A percentile compares a stretch with the other conserved stretches of the same genome.
phyloP scores from a whole-genome alignment of 2,888 invertebrate genomes.

The Hirtodrosophila alboralis region DNA sequence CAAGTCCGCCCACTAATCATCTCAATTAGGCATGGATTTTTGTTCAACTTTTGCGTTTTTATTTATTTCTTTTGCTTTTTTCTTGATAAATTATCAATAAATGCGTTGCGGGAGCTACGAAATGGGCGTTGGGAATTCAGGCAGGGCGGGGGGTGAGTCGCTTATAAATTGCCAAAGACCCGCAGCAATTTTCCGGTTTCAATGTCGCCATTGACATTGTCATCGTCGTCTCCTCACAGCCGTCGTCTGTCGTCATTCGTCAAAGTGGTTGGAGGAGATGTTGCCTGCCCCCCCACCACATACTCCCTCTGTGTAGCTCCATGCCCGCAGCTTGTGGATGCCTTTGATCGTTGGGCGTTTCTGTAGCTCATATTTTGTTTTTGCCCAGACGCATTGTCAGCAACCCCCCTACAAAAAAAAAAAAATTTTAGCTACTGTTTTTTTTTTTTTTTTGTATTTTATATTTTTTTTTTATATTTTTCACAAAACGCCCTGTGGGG shows the following conservation, averaged over 20 bases:
- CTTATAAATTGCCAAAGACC: conserved; percentile 73
- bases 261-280: conserved; percentile 38
- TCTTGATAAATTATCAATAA: conserved; percentile 71
- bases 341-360: conserved; percentile 72
- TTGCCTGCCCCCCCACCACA: too few species aligned
- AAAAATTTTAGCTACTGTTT: conserved; percentile 62
- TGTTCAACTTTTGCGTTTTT: conserved; percentile 25
- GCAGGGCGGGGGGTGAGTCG: conserved; percentile 7
- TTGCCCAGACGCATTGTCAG: conserved; percentile 53
- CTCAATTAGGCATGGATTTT: conserved; percentile 81
- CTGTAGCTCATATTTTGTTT: conserved; percentile 63
- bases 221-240: conserved; percentile 55
- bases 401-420: conserved; percentile 26
- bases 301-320: conserved; percentile 1
- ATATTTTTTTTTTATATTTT: conserved; percentile 29
- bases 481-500: conserved; percentile 28
- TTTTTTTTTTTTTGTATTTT: too few species aligned
- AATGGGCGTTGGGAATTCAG: conserved; percentile 26
- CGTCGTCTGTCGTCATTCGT: conserved; percentile 47
- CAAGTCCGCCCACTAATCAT: conserved; percentile 63
- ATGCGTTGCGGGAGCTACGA: conserved; percentile 31
- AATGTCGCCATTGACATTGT: conserved; percentile 75
- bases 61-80: conserved; percentile 18
- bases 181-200: conserved; percentile 80
- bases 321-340: conserved; percentile 66